These are phyloP conservation scores for Hemicentrotus pulcherrimus DNA, from an alignment of 35 echinoderm and acorn worm species.

Conservation along the genomic window DNA sequence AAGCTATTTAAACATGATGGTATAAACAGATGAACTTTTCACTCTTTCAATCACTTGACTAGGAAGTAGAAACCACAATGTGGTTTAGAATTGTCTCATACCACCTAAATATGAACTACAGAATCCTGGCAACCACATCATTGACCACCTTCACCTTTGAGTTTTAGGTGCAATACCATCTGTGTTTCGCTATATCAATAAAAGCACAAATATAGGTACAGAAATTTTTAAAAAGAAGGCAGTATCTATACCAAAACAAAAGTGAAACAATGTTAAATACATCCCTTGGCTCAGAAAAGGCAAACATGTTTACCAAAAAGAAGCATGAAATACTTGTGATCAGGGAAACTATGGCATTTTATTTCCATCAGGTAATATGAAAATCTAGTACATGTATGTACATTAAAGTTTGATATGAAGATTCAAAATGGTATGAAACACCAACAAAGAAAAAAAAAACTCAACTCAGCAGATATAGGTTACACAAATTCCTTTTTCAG, in stretches of 20 bases:
- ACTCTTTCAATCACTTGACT: neutral
- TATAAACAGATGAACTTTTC: neutral
- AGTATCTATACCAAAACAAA: neutral
- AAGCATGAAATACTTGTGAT: neutral
- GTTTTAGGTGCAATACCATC: neutral
- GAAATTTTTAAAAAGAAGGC: neutral
- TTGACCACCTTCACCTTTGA: neutral
- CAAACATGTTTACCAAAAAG: neutral
- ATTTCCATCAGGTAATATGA: neutral
- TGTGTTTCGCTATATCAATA: neutral
- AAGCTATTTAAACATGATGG: neutral
- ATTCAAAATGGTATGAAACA: too few relatives aligned
- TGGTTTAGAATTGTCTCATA: conserved; percentile 3
- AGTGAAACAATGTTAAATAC: neutral
- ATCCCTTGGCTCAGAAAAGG: too few relatives aligned
- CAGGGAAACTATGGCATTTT: neutral
- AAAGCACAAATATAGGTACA: neutral
- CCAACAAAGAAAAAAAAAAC: too few relatives aligned
- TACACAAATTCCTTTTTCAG: too few relatives aligned
- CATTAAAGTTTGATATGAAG: too few relatives aligned
- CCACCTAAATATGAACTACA: neutral
- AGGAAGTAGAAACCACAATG: neutral
- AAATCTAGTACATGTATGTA: neutral
- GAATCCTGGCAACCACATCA: neutral
- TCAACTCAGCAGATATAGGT: too few relatives aligned